phyloP scores from a whole-genome alignment of 2,888 invertebrate genomes.

The Saturnia pavonia region DNA sequence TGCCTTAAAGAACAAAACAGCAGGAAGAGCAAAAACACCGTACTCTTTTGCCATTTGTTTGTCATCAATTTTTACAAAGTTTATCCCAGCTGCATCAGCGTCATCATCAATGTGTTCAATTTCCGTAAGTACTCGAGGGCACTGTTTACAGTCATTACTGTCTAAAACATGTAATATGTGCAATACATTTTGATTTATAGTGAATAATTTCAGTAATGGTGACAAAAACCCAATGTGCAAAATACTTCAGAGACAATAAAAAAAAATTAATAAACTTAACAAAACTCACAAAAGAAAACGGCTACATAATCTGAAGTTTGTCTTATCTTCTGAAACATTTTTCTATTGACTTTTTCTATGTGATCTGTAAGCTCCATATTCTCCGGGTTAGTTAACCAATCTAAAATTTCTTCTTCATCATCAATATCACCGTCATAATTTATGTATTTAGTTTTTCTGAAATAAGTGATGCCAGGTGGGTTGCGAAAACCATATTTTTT shows the following conservation, averaged over 20 bases:
- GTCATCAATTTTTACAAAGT: slow-evolving; percentile 96
- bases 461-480: slow-evolving; percentile 95
- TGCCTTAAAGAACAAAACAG: slow-evolving; percentile 93
- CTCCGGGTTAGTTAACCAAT: slow-evolving; percentile 96
- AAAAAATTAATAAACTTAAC: slow-evolving; percentile 28
- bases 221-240: background rate
- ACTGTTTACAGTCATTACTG: slow-evolving; percentile 97
- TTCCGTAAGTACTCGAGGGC: slow-evolving; percentile 92
- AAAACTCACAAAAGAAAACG: slow-evolving; percentile 94
- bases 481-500: slow-evolving; percentile 95
- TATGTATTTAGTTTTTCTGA: slow-evolving; percentile 93
- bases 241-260: background rate
- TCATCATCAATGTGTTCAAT: slow-evolving; percentile 97
- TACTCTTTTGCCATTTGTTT: slow-evolving; percentile 92
- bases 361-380: slow-evolving; percentile 97
- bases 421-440: slow-evolving; percentile 97
- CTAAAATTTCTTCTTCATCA: slow-evolving; percentile 94
- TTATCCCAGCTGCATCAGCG: slow-evolving; percentile 93
- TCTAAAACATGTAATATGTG: slow-evolving; percentile 86
- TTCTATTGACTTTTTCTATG: slow-evolving; percentile 94
- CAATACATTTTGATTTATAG: slow-evolving; percentile 51
- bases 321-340: slow-evolving; percentile 96
- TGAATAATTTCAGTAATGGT: background rate
- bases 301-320: slow-evolving; percentile 95
- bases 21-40: slow-evolving; percentile 95